Percentiles rank a stretch among this genome's conserved stretches.
Conservation (phyloP, 2,113 vertebrate species). For the Otus sunia region DNA sequence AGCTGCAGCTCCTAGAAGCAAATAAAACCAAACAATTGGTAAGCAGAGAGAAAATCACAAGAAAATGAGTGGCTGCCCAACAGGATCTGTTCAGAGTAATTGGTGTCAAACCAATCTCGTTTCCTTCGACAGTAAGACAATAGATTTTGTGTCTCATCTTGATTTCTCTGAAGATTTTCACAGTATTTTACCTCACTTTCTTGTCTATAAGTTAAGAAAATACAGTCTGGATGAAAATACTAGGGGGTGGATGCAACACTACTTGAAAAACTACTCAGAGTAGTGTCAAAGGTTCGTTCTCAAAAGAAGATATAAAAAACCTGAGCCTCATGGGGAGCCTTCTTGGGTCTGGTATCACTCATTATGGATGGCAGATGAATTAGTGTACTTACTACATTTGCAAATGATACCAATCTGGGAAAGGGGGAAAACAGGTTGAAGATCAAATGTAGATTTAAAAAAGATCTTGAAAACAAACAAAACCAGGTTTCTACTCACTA, state of each 20-base stretch:
- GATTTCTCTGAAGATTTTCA: not conserved
- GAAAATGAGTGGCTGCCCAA: not conserved
- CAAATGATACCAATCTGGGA: not conserved
- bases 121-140: not conserved
- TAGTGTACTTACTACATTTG: not conserved
- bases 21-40: not conserved
- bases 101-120: not conserved
- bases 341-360: not conserved
- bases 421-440: not conserved
- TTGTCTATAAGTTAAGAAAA: not conserved
- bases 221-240: not conserved
- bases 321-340: not conserved
- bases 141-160: conserved; percentile 9
- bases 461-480: not conserved
- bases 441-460: not conserved
- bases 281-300: not conserved
- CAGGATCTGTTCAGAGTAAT: not conserved
- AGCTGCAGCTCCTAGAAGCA: not conserved
- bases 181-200: not conserved
- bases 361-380: not conserved
- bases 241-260: not conserved
- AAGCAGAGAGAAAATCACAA: not conserved
- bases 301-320: not conserved
- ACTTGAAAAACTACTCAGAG: not conserved
- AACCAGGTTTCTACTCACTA: not conserved